phyloP scores from a whole-genome alignment of 2,113 vertebrate genomes.

The Laticauda colubrina region DNA sequence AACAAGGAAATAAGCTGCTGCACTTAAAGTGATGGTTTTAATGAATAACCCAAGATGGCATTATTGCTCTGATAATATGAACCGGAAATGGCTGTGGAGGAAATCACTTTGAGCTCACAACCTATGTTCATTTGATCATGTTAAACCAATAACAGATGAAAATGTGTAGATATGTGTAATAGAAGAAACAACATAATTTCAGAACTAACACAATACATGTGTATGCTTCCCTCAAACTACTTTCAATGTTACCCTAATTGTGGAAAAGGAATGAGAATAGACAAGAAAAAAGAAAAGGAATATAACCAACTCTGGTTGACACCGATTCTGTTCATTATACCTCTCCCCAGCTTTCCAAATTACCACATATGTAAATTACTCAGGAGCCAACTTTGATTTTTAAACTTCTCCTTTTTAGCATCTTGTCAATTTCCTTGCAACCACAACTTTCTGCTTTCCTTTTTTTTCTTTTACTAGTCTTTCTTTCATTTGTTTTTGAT shows the following conservation, averaged over 20 bases:
- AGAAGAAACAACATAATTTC: background rate
- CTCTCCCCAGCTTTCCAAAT: background rate
- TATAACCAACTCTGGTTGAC: background rate
- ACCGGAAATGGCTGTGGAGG: background rate
- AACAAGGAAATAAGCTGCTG: background rate
- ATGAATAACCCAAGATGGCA: background rate
- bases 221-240: background rate
- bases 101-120: background rate
- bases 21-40: background rate
- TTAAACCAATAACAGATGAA: background rate
- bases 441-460: background rate
- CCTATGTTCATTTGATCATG: background rate
- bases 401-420: background rate
- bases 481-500: background rate
- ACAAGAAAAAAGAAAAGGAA: background rate
- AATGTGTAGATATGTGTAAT: background rate
- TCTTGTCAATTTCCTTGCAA: background rate
- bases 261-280: background rate
- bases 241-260: background rate
- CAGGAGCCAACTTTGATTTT: background rate
- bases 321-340: background rate
- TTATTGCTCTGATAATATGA: background rate
- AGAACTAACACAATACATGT: background rate
- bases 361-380: background rate
- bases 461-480: background rate